Base-by-base conservation (phyloP, 2,113 vertebrate species). In the Cromileptes altivelis region DNA sequence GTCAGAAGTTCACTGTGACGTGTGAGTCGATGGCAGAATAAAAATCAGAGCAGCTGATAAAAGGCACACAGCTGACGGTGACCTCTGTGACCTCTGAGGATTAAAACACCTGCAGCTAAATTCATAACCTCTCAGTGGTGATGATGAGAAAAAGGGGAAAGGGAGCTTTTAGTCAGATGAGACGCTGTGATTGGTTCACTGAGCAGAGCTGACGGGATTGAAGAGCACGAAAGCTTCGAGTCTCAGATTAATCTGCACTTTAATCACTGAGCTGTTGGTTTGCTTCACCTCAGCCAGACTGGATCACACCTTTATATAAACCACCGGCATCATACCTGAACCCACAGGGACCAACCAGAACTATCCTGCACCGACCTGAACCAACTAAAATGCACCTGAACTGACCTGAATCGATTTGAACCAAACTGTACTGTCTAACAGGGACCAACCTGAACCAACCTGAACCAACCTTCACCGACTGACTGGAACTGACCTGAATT, bases 71-170 rank as follows among this genome's bases (percentile, higher is more conserved):
- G 33, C 33, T 45, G 42, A 9, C 13, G 42, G 42, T n/a, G 42
- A 47, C n/a, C 57, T 62, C 58, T 47, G 27, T 15, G 14, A 15
- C 42, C 42, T 45, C 13, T 14, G 0, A 12, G 57, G 58, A 64
- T 72, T 80, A 49, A 71, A 71, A 80, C 49, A 45, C 72, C 71
- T 62, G 65, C 80, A 55, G 72, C 23, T 70, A 27, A 50, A 82
- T 9, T 40, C 80, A 71, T 58, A 40, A 17, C 0, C 27, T 25
- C 18, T 21, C 25, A 15, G 25, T 6, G 3, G 33, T 33, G 69
- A 81, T 53, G 70, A n/a, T n/a, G n/a, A n/a, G n/a, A n/a, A n/a
- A n/a, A n/a, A n/a, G n/a, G n/a, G n/a, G n/a, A 75, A 15, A 55
- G 64, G 10, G 42, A 52, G 75, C 81, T 56, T 53, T 79, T 25